phyloP scores from a whole-genome alignment of 2,113 vertebrate genomes.

The Onychorhynchus coronatus region DNA sequence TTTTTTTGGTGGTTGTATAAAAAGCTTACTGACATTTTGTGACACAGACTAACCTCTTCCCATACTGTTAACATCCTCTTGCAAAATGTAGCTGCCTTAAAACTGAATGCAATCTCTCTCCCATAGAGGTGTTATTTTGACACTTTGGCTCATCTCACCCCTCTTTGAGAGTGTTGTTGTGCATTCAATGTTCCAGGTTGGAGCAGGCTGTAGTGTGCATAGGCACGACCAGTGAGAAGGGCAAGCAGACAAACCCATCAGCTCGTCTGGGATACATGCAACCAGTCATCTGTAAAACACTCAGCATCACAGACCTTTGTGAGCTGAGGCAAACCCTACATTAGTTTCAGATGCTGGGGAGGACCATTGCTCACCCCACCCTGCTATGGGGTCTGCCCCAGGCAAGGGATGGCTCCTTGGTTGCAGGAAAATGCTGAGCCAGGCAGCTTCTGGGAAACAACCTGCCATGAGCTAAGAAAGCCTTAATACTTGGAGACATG shows the following conservation, averaged over 20 bases:
- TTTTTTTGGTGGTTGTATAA: slow-evolving; percentile 51
- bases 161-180: neutral
- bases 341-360: neutral
- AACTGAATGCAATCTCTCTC: neutral
- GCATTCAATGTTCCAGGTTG: neutral
- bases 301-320: rapidly evolving
- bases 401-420: neutral
- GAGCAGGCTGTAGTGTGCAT: neutral
- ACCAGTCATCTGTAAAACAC: neutral
- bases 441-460: neutral
- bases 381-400: neutral
- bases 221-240: neutral
- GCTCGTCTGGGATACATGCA: neutral
- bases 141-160: neutral
- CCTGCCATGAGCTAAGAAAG: neutral
- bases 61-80: neutral
- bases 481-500: neutral
- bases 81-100: neutral
- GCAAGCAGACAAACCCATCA: neutral
- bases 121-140: neutral
- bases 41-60: neutral
- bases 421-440: neutral
- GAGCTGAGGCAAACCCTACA: neutral
- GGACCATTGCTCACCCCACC: neutral
- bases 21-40: slow-evolving; percentile 70